phyloP scores from a whole-genome alignment of 1,140 invertebrate species.

The Drosophila lowei region DNA sequence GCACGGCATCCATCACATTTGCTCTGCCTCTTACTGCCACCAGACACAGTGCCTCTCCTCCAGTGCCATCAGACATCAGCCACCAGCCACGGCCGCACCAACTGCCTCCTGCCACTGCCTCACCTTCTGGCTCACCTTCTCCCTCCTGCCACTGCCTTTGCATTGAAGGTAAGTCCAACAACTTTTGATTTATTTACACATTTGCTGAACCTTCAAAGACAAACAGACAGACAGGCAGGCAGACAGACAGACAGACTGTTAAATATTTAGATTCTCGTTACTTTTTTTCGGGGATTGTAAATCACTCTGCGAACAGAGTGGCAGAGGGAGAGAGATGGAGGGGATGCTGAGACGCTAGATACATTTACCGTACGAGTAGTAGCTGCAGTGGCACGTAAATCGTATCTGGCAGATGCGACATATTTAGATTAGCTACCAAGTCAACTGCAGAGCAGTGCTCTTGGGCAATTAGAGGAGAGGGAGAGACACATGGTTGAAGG shows the following conservation, averaged over 20 bases:
- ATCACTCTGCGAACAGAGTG: conserved; percentile 37
- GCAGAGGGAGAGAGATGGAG: conserved; percentile 18
- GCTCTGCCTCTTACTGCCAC: background rate
- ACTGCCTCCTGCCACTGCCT: no score
- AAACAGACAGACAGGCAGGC: conserved; percentile 26
- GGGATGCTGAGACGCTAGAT: conserved; percentile 50
- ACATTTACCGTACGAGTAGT: conserved; percentile 10
- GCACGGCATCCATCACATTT: conserved; percentile 27
- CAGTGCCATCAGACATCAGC: background rate
- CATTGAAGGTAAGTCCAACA: conserved; percentile 33
- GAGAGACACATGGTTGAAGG: no score
- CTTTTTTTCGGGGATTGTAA: conserved; percentile 49
- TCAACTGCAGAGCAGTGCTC: conserved; percentile 5
- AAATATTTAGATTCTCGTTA: conserved; percentile 45
- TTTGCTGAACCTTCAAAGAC: conserved; percentile 46
- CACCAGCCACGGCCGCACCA: no score
- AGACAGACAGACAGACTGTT: conserved; percentile 39
- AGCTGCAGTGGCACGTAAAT: conserved; percentile 43
- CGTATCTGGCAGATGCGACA: conserved; percentile 44
- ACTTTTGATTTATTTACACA: conserved; percentile 54
- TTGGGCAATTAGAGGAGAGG: conserved; percentile 14
- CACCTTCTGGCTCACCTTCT: no score
- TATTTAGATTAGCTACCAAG: conserved; percentile 35
- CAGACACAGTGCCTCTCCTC: background rate
- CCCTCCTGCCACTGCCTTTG: background rate